Conservation (phyloP, 2,888 invertebrate genomes). For the Gnatocerus cornutus region DNA sequence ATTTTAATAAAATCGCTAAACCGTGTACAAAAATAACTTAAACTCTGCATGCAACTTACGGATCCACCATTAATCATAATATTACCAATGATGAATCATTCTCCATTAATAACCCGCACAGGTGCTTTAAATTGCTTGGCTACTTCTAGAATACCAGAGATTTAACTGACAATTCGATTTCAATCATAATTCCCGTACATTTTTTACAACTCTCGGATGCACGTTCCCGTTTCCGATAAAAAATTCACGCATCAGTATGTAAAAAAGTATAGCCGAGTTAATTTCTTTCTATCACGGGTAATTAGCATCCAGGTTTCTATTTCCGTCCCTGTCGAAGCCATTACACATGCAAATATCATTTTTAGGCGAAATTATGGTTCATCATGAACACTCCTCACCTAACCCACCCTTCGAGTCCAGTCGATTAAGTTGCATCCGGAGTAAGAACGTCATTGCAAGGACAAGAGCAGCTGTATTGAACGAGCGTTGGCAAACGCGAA, state of each 20-base stretch:
- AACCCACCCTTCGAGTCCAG: constrained; percentile 1
- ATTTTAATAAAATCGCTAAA: too few relatives aligned
- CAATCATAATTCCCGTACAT: constrained; percentile 6
- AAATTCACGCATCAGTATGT: constrained; percentile 1
- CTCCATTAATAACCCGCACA: constrained; percentile 28
- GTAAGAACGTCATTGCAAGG: constrained; percentile 12
- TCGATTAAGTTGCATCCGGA: constrained; percentile 16
- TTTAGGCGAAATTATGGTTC: constrained; percentile 3
- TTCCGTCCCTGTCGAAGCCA: not conserved
- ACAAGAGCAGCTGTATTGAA: constrained; percentile 27
- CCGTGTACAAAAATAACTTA: not conserved
- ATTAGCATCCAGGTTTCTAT: constrained; percentile 1
- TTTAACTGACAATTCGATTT: constrained; percentile 10
- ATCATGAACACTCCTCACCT: constrained; percentile 1
- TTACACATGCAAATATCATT: constrained; percentile 4
- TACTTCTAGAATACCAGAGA: constrained; percentile 1
- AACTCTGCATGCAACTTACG: not conserved
- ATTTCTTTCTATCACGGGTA: not conserved
- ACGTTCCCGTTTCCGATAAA: not conserved
- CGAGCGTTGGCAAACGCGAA: constrained; percentile 4
- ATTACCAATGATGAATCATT: constrained; percentile 38
- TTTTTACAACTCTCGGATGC: constrained; percentile 3
- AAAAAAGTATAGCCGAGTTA: not conserved
- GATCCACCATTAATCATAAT: constrained; percentile 30
- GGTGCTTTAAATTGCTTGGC: constrained; percentile 23